Percentiles rank a stretch among this genome's conserved stretches.
Evolutionary conservation across 2,113 vertebrate genomes (phyloP).

Genomic region (Camelus bactrianus): DNA sequence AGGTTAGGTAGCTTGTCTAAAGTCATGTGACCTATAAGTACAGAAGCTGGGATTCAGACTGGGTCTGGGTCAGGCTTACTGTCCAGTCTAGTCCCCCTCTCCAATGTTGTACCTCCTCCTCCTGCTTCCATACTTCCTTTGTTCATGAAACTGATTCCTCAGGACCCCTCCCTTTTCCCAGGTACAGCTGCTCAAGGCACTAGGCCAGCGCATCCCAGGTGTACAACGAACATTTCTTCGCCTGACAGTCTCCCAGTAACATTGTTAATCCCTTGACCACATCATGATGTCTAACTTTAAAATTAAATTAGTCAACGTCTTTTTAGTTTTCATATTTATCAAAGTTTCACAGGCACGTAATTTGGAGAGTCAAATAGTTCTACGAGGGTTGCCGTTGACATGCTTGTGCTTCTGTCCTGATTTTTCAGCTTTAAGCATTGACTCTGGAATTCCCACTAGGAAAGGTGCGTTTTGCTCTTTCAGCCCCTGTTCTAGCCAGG

Average conservation of each 20-base stretch:
- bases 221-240: background rate
- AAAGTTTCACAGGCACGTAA: background rate
- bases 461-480: background rate
- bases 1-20: background rate
- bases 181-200: background rate
- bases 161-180: background rate
- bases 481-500: background rate
- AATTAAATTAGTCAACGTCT: background rate
- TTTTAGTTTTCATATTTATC: background rate
- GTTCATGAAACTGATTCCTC: background rate
- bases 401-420: background rate
- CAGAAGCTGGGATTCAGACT: background rate
- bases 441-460: background rate
- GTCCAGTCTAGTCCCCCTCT: background rate
- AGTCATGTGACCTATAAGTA: background rate
- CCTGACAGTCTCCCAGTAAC: background rate
- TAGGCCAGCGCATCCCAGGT: background rate
- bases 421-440: background rate
- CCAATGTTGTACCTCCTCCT: background rate
- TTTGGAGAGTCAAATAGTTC: background rate
- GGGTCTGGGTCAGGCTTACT: background rate
- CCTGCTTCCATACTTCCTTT: background rate
- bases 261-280: background rate
- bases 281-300: background rate
- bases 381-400: background rate